Evolutionary conservation across 2,113 vertebrate genomes (phyloP).

Genomic region (Chiloscyllium plagiosum): DNA sequence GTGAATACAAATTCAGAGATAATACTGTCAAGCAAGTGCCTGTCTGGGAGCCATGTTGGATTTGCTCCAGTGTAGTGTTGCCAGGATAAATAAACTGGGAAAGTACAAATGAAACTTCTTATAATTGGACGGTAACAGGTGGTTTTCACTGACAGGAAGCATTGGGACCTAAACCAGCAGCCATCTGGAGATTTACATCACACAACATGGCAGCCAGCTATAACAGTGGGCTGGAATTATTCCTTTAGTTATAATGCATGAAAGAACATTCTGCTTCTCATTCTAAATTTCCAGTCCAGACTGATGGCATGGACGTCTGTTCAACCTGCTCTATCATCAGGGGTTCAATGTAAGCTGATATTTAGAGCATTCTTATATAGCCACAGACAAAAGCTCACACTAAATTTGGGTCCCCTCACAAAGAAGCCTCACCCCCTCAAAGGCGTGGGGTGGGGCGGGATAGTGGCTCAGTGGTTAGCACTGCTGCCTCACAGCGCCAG

Average conservation of each 20-base stretch:
- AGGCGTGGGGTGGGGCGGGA: no score
- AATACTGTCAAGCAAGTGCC: background rate
- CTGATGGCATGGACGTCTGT: background rate
- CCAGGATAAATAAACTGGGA: background rate
- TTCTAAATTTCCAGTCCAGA: background rate
- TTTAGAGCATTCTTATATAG: background rate
- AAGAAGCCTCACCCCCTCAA: background rate
- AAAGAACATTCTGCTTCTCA: background rate
- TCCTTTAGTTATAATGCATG: background rate
- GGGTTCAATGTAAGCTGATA: background rate
- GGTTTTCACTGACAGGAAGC: background rate
- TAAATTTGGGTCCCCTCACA: background rate
- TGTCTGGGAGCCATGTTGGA: background rate
- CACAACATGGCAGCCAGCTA: background rate
- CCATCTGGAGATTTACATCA: background rate
- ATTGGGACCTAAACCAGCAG: background rate
- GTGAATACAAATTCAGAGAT: no score
- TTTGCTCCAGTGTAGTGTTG: conserved; percentile 8
- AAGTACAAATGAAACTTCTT: background rate
- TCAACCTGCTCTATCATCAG: background rate
- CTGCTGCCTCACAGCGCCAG: no score
- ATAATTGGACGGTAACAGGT: background rate
- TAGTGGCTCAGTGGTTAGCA: no score
- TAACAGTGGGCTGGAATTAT: background rate
- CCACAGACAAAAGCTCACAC: background rate